Conservation (phyloP, 2,888 invertebrate species). For the Sinelater perroti region DNA sequence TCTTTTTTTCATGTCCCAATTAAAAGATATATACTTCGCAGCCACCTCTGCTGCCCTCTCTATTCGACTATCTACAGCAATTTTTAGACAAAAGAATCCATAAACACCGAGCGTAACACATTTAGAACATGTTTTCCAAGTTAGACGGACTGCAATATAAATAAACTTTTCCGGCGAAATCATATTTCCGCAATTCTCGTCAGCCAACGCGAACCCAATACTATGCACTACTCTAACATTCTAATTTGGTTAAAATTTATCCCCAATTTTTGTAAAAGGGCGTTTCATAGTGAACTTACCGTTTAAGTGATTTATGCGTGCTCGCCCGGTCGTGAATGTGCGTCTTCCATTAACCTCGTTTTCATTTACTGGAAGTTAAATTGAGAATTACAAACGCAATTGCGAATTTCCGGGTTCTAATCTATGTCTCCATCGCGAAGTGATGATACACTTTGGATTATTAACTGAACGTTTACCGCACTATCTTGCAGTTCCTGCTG, state of each 20-base stretch:
- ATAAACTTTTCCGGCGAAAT: conserved; percentile 11
- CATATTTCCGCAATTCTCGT: conserved; percentile 7
- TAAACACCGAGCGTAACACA: no score
- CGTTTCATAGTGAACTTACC: background rate
- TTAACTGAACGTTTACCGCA: no score
- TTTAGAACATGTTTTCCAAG: no score
- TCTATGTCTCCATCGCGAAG: background rate
- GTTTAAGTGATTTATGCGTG: conserved; percentile 1
- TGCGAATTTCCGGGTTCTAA: background rate
- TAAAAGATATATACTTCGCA: no score
- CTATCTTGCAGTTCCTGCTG: no score
- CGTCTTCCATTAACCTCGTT: conserved; percentile 9
- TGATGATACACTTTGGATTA: no score
- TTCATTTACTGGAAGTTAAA: conserved; percentile 4
- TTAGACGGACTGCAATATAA: conserved; percentile 3
- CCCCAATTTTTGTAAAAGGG: background rate
- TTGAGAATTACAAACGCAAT: background rate
- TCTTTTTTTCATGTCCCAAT: no score
- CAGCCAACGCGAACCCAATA: background rate
- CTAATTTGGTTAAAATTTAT: no score
- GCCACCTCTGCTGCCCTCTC: no score
- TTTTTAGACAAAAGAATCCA: no score
- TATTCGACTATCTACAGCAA: no score
- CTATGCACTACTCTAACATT: no score
- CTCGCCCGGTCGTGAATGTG: background rate